Conservation (phyloP, 2,797 vertebrate genomes). For the Rhinatrema bivittatum region DNA sequence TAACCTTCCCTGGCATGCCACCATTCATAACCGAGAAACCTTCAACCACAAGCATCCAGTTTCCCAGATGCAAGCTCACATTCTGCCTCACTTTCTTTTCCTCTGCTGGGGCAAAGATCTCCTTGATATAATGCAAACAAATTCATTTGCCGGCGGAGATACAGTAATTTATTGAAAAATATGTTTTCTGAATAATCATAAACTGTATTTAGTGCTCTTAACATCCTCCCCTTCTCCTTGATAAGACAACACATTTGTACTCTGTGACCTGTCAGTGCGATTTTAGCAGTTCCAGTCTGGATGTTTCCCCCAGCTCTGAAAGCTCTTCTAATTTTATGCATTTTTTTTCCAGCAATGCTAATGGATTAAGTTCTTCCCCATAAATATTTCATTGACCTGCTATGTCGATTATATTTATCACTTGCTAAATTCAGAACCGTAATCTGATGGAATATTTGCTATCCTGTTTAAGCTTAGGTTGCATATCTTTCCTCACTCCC, state of each 20-base stretch:
- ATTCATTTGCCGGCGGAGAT: constrained; percentile 11
- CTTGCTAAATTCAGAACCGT: constrained; percentile 12
- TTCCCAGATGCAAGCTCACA: no score
- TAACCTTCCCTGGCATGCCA: no score
- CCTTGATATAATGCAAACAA: constrained; percentile 4
- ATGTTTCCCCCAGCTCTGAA: background rate
- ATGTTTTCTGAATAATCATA: background rate
- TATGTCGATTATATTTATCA: constrained; percentile 40
- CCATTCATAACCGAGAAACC: no score
- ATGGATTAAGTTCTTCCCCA: constrained; percentile 28
- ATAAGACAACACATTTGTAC: accelerated
- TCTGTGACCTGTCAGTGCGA: background rate
- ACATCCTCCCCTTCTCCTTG: background rate
- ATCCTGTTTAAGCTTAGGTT: constrained; percentile 1
- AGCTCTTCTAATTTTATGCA: constrained; percentile 3
- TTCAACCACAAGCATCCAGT: no score
- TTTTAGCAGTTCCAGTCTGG: background rate
- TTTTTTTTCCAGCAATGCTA: constrained; percentile 22
- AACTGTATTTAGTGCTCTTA: constrained; percentile 4
- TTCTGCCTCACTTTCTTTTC: background rate
- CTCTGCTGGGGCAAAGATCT: background rate
- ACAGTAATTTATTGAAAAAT: constrained; percentile 18
- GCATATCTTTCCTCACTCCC: background rate
- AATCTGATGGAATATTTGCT: constrained; percentile 29
- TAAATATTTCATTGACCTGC: constrained; percentile 52